A percentile compares a stretch with the other conserved stretches of the same genome.
These are phyloP conservation scores for Chiroxiphia lanceolata DNA, from an alignment of 2,797 vertebrate genomes.

Conservation along the genomic window DNA sequence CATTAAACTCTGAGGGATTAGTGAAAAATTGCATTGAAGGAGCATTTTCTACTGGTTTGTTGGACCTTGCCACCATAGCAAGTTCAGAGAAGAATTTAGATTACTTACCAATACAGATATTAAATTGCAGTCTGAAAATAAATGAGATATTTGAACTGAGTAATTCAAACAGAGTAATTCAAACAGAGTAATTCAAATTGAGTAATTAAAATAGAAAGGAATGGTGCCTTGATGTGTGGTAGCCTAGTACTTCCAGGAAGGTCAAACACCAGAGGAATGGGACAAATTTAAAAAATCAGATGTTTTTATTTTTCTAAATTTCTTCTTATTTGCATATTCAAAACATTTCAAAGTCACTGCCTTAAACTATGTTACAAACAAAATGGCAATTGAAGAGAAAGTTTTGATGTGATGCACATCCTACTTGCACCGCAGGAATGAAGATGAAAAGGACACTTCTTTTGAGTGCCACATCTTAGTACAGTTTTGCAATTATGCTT, in stretches of 20 bases:
- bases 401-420: conserved; percentile 57
- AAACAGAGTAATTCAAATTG: background rate
- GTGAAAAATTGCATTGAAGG: background rate
- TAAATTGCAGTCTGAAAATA: background rate
- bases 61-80: background rate
- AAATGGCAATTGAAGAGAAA: conserved; percentile 20
- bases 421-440: conserved; percentile 51
- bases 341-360: conserved; percentile 38
- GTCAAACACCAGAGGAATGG: conserved; percentile 20
- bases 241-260: conserved; percentile 15
- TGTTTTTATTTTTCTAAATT: conserved; percentile 50
- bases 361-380: conserved; percentile 24
- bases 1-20: background rate
- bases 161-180: background rate
- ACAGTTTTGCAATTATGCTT: conserved; percentile 43
- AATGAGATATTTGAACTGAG: conserved; percentile 14
- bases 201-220: conserved; percentile 11
- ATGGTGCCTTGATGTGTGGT: conserved; percentile 3
- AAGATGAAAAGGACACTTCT: conserved; percentile 49
- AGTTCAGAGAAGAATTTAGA: conserved; percentile 26
- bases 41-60: background rate
- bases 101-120: conserved; percentile 29
- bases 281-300: conserved; percentile 24
- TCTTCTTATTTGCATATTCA: conserved; percentile 51
- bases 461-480: conserved; percentile 34